A percentile compares a stretch with the other conserved stretches of the same genome.
These are phyloP conservation scores for Oreochromis grahami DNA, from an alignment of 2,797 vertebrate genomes.

Conservation along the genomic window DNA sequence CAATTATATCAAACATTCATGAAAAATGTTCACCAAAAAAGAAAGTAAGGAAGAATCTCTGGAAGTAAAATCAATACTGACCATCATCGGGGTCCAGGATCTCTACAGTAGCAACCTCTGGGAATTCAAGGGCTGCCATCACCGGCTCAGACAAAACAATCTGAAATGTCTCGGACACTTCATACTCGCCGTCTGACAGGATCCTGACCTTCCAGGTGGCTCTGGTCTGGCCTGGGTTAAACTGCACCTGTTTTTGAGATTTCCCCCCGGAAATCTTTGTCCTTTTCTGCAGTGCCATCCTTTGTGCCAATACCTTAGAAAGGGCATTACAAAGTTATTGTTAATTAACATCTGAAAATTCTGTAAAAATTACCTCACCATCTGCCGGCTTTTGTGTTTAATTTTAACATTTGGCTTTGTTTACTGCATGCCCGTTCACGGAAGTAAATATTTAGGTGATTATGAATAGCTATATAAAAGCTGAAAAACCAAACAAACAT, in stretches of 20 bases:
- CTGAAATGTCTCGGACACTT: conserved; percentile 88
- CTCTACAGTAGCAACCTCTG: conserved; percentile 81
- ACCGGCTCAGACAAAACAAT: conserved; percentile 90
- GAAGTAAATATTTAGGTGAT: background rate
- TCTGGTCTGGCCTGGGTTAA: conserved; percentile 90
- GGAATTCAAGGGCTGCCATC: conserved; percentile 88
- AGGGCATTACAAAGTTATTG: background rate
- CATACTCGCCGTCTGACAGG: conserved; percentile 82
- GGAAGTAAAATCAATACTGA: conserved; percentile 59
- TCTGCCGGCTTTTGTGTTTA: background rate
- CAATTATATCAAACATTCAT: background rate
- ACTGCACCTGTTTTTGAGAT: conserved; percentile 94
- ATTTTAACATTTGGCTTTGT: background rate
- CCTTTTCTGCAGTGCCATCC: conserved; percentile 86
- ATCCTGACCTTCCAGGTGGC: conserved; percentile 88
- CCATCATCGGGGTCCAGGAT: conserved; percentile 93
- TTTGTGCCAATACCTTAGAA: conserved; percentile 85
- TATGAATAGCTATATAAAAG: background rate
- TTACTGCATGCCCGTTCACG: background rate
- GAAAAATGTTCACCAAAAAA: background rate
- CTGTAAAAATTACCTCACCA: background rate
- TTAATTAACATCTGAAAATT: background rate
- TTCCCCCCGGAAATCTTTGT: conserved; percentile 92
- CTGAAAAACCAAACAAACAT: background rate
- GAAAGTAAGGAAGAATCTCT: accelerated